phyloP scores from a whole-genome alignment of 1,140 invertebrate species.

The Caligus rogercresseyi region DNA sequence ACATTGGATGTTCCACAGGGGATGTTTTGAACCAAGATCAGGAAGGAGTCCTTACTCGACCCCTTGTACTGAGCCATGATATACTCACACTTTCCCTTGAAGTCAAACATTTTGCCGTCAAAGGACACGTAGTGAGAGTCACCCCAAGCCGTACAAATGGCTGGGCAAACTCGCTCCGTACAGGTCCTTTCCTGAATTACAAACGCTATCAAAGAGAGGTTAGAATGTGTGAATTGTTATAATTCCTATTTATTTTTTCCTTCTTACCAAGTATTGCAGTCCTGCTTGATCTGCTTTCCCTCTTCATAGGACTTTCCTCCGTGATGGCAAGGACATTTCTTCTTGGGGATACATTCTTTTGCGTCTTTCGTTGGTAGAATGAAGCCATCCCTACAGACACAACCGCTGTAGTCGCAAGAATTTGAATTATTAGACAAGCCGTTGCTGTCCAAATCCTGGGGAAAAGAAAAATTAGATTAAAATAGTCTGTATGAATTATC shows the following conservation, averaged over 20 bases:
- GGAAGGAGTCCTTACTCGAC: slow-evolving; percentile 38
- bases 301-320: slow-evolving; percentile 61
- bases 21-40: slow-evolving; percentile 53
- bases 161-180: slow-evolving; percentile 32
- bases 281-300: slow-evolving; percentile 49
- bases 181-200: slow-evolving; percentile 30
- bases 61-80: slow-evolving; percentile 49
- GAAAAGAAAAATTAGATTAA: slow-evolving; percentile 20
- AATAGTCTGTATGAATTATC: too few species aligned
- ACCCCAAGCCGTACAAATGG: slow-evolving; percentile 58
- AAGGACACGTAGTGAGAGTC: slow-evolving; percentile 73
- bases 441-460: slow-evolving; percentile 50
- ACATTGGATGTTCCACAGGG: slow-evolving; percentile 66
- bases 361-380: slow-evolving; percentile 49
- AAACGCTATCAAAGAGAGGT: slow-evolving; percentile 33
- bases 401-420: slow-evolving; percentile 44
- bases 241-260: background rate
- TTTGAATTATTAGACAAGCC: slow-evolving; percentile 25
- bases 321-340: slow-evolving; percentile 67
- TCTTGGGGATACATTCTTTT: slow-evolving; percentile 45
- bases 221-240: background rate
- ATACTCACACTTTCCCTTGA: slow-evolving; percentile 72
- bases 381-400: slow-evolving; percentile 55
- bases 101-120: slow-evolving; percentile 61
- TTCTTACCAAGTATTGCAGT: slow-evolving; percentile 60